Evolutionary conservation across 2,113 vertebrate species (phyloP).

Genomic region (Ptychochromis oligacanthus): DNA sequence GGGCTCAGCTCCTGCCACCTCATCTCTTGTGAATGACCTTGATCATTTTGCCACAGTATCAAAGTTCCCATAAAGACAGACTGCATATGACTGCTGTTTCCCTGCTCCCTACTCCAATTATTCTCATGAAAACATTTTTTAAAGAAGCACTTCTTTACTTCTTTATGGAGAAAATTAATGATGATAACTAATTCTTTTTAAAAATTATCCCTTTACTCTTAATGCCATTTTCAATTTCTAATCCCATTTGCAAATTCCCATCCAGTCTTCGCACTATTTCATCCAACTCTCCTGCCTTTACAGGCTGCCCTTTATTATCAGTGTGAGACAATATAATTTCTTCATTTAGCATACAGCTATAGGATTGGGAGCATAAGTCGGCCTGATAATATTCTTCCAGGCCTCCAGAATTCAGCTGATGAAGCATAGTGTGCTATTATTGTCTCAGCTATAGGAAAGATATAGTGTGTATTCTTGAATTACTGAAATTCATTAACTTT

Average conservation of each 20-base stretch:
- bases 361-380: conserved; percentile 21
- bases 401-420: conserved; percentile 52
- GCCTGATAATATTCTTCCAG: conserved; percentile 45
- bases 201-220: background rate
- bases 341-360: conserved; percentile 24
- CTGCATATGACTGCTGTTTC: background rate
- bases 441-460: conserved; percentile 28
- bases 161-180: background rate
- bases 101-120: background rate
- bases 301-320: conserved; percentile 17
- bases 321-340: conserved; percentile 45
- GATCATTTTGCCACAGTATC: background rate
- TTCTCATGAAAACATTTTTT: conserved; percentile 1
- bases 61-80: background rate
- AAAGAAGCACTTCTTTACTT: background rate
- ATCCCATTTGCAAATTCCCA: conserved; percentile 37
- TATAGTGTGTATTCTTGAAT: conserved; percentile 26
- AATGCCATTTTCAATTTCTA: background rate
- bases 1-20: too few species aligned
- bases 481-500: conserved; percentile 19
- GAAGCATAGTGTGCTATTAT: conserved; percentile 47
- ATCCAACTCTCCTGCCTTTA: conserved; percentile 12
- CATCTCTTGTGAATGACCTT: background rate
- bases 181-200: background rate
- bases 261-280: conserved; percentile 15